Percentiles rank a stretch among this genome's conserved stretches.
Evolutionary conservation across 2,797 vertebrate species (phyloP).

Genomic region (Triplophysa bombifrons): DNA sequence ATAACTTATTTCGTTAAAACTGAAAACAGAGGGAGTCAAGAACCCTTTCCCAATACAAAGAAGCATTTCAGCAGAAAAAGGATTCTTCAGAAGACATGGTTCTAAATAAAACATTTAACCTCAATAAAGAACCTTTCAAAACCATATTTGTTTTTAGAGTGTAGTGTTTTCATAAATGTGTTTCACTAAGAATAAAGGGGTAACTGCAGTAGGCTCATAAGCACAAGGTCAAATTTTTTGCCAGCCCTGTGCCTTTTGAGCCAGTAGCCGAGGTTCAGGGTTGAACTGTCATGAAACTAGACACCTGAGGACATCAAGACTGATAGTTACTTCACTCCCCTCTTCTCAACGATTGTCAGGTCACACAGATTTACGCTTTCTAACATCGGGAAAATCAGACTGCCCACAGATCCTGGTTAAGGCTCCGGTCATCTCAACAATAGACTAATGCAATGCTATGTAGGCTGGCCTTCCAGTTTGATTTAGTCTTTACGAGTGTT

Average conservation of each 20-base stretch:
- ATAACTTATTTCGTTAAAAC: too few relatives aligned
- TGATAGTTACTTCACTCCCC: constrained; percentile 1
- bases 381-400: constrained; percentile 1
- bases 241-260: too few relatives aligned
- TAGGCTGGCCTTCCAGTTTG: background rate
- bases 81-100: too few relatives aligned
- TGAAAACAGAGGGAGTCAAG: too few relatives aligned
- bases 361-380: constrained; percentile 4
- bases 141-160: too few relatives aligned
- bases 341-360: background rate
- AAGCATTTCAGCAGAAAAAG: too few relatives aligned
- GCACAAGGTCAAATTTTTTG: background rate
- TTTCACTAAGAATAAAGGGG: too few relatives aligned
- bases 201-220: background rate
- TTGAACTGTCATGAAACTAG: background rate
- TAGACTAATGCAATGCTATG: background rate
- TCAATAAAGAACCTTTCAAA: too few relatives aligned
- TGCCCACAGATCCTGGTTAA: background rate
- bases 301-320: constrained; percentile 10
- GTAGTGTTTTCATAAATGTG: too few relatives aligned
- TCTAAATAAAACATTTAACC: too few relatives aligned
- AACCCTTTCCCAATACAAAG: too few relatives aligned
- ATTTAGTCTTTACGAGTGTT: background rate
- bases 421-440: background rate
- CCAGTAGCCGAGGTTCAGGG: background rate